These are phyloP conservation scores for Morpho helenor DNA, from an alignment of 2,888 invertebrate species.

Conservation along the genomic window DNA sequence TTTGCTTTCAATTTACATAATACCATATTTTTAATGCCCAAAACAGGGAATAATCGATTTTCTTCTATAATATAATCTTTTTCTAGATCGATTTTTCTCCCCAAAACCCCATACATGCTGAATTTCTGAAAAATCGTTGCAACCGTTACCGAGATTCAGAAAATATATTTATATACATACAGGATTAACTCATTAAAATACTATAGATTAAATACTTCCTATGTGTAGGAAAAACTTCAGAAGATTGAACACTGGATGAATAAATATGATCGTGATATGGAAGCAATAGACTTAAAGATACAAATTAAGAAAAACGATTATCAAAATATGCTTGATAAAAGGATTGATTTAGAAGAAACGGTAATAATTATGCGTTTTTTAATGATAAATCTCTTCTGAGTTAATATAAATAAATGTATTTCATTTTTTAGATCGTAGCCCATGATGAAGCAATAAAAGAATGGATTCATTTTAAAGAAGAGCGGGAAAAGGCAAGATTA, in stretches of 20 bases:
- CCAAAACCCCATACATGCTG: too few relatives aligned
- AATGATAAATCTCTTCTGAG: neutral
- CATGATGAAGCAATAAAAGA: conserved; percentile 45
- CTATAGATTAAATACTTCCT: too few relatives aligned
- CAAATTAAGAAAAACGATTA: conserved; percentile 55
- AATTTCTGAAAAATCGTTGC: too few relatives aligned
- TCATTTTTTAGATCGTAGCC: conserved; percentile 39
- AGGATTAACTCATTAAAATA: too few relatives aligned
- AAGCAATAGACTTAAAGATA: conserved; percentile 54
- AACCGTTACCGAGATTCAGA: too few relatives aligned
- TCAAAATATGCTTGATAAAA: conserved; percentile 39
- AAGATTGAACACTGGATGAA: conserved; percentile 59
- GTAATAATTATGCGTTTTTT: conserved; percentile 29
- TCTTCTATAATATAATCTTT: too few relatives aligned
- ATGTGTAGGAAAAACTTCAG: conserved; percentile 51
- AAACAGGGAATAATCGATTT: too few relatives aligned
- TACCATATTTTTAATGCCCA: too few relatives aligned
- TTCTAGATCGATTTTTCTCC: too few relatives aligned
- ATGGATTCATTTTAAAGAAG: conserved; percentile 55
- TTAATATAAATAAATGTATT: neutral
- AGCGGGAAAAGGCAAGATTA: conserved; percentile 46
- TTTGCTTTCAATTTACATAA: too few relatives aligned
- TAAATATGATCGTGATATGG: conserved; percentile 62
- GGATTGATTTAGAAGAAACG: conserved; percentile 42
- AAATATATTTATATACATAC: too few relatives aligned